These are phyloP conservation scores for Trachurus trachurus DNA, from an alignment of 2,797 vertebrate species.

Conservation along the genomic window DNA sequence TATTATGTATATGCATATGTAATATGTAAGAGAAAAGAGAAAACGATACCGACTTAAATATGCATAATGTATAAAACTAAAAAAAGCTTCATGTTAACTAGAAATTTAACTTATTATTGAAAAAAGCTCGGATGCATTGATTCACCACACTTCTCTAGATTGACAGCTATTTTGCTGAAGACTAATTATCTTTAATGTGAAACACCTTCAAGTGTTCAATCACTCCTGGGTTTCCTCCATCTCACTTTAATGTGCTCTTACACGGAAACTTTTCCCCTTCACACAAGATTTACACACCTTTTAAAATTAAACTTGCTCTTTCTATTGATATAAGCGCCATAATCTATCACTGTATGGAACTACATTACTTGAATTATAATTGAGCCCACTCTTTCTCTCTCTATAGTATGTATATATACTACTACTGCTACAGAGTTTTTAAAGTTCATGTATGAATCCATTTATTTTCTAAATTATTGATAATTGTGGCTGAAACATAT, in stretches of 20 bases:
- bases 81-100: neutral
- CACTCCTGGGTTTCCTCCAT: neutral
- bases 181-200: neutral
- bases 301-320: neutral
- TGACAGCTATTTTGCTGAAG: neutral
- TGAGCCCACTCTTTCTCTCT: neutral
- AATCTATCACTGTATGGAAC: neutral
- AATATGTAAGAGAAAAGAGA: no score
- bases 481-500: no score
- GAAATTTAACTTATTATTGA: neutral
- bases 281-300: neutral
- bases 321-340: neutral
- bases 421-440: no score
- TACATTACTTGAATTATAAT: neutral
- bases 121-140: neutral
- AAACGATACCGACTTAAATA: no score
- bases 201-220: neutral
- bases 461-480: neutral
- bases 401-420: no score
- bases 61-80: no score
- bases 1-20: no score
- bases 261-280: no score
- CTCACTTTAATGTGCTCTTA: no score
- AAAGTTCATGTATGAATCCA: neutral
- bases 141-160: neutral